Evolutionary conservation across 2,797 vertebrate genomes (phyloP), one percentile per base, ranked within the genome.

Genomic region (Petrocephalus sullivani): DNA sequence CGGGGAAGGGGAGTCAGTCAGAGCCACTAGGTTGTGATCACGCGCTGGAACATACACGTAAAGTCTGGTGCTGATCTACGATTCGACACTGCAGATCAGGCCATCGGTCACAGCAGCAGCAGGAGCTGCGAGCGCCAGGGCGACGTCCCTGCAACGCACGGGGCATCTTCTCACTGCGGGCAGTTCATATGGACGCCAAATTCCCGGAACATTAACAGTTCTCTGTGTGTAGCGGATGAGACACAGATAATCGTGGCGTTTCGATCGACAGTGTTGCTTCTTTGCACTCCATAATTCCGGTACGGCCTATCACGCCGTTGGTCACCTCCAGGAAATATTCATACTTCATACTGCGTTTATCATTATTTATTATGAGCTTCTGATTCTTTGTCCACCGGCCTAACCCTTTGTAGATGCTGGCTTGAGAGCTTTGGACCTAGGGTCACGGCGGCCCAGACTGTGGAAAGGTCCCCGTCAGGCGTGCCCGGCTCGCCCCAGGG

Each of bases 71-170:
- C 89, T 57, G 75, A 93, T 91, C 91, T 91, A 91, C 90, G 91
- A 91, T 91, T 91, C 90, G 92, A 89, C 90, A 91, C 91, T 93
- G 92, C 95, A 93, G 94, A 93, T 94, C 93, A 93, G 91, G 91
- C 93, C 93, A 94, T 94, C 92, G 92, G 91, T 93, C 93, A 92
- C 93, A 94, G 91, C 92, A 93, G 91, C 91, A 91, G 94, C 91
- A 93, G 93, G 94, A 95, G 94, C 28, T 28, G 28, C 28, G 28
- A 28, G 28, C 28, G 28, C 28, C 28, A 28, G 28, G 28, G 28
- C 28, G 28, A 28, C 28, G 28, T 28, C 28, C 28, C 28, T 92
- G 92, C 90, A 90, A 93, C 93, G 92, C 92, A 82, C 91, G 91
- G 90, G 91, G 90, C 81, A 90, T 92, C 91, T 93, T 91, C 21